Percentiles rank a stretch among this genome's conserved stretches.
Evolutionary conservation across 2,113 vertebrate genomes (phyloP).

Genomic region (Anhinga anhinga): DNA sequence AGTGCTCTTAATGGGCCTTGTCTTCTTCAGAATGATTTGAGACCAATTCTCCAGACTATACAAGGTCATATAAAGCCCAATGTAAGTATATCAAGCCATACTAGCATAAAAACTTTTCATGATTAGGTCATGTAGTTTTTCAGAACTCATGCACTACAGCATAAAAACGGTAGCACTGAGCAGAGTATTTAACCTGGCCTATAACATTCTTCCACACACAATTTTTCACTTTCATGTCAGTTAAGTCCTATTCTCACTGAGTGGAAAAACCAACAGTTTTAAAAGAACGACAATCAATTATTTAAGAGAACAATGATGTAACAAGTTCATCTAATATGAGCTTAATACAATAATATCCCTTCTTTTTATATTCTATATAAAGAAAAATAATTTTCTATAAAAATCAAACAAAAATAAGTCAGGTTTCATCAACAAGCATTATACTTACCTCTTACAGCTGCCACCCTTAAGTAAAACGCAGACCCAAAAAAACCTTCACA

Average conservation of each 20-base stretch:
- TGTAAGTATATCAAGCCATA: background rate
- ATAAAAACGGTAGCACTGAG: background rate
- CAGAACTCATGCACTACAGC: background rate
- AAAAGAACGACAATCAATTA: background rate
- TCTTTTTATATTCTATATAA: background rate
- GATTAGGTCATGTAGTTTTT: background rate
- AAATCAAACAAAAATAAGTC: background rate
- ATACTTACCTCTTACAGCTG: background rate
- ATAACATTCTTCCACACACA: background rate
- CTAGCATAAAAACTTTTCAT: background rate
- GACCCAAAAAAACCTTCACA: background rate
- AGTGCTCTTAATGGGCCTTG: background rate
- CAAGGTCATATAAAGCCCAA: background rate
- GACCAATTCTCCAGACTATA: background rate
- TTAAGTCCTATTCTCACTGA: background rate
- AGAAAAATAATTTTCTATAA: background rate
- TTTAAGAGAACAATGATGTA: background rate
- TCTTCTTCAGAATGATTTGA: background rate
- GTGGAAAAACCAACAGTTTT: background rate
- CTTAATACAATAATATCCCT: background rate
- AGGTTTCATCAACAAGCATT: background rate
- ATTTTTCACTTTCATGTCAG: background rate
- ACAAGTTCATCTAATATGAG: background rate
- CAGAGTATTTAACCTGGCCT: background rate
- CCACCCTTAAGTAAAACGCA: background rate